Percentiles rank a stretch among this genome's conserved stretches.
Evolutionary conservation across 2,888 invertebrate species (phyloP).

Genomic region (Drosophila meridionalis): DNA sequence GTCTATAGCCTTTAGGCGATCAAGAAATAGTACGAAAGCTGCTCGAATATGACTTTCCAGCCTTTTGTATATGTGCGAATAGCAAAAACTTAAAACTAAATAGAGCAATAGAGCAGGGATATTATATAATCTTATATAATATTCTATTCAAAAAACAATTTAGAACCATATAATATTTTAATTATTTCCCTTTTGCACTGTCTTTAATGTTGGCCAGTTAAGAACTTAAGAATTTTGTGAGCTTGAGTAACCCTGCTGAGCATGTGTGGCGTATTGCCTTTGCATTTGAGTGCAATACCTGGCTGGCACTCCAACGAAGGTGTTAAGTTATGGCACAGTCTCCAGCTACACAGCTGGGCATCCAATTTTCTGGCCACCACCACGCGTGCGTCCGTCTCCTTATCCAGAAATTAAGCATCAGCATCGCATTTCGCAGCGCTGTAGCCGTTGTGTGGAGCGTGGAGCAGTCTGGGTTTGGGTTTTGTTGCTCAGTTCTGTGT

Average conservation of each 20-base stretch:
- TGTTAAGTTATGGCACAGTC: conserved; percentile 79
- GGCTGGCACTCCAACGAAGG: conserved; percentile 63
- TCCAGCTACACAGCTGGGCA: conserved; percentile 72
- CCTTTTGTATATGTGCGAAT: background rate
- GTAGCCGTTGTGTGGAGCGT: conserved; percentile 15
- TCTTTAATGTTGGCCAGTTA: no score
- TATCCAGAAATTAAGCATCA: conserved; percentile 69
- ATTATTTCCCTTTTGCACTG: background rate
- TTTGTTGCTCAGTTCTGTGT: conserved; percentile 6
- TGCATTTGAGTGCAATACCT: conserved; percentile 52
- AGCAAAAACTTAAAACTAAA: background rate
- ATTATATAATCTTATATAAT: background rate
- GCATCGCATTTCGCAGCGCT: conserved; percentile 72
- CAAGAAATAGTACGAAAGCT: no score
- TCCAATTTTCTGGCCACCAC: conserved; percentile 72
- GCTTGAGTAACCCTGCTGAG: conserved; percentile 47
- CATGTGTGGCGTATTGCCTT: conserved; percentile 31
- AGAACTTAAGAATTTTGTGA: background rate
- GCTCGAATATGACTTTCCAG: background rate
- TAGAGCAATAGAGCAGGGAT: background rate
- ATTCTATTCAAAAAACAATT: background rate
- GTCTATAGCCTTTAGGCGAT: background rate
- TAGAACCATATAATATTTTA: background rate
- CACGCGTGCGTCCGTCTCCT: conserved; percentile 42
- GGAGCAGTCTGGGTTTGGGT: conserved; percentile 45